Evolutionary conservation across 2,797 vertebrate genomes (phyloP), one percentile per base, ranked within the genome.

Genomic region (Scleropages formosus): DNA sequence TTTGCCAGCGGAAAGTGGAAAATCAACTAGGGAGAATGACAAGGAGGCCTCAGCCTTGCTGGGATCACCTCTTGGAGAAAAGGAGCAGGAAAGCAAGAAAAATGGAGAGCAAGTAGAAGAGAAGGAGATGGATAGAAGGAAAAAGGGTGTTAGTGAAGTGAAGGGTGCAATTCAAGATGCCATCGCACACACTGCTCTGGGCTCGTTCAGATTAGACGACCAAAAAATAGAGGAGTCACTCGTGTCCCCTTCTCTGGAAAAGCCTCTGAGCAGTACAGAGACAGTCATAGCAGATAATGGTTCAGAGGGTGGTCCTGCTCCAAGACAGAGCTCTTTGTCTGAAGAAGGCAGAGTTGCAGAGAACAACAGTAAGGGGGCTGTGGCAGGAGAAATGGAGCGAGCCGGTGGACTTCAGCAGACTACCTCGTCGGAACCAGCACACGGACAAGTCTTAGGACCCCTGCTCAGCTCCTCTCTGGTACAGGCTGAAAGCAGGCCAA

Each of bases 71-170:
- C 44, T 85, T 66, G 92, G 89, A 81, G 96, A 97, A 80, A 96
- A 93, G 92, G 93, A 97, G 77, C 98, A 99, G 82, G 97, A 99
- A 84, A 98, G 98, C 84, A 98, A 98, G 80, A 92, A 2, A 39
- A 39, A 31, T 39, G 2, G 31, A 39, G 31, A 39, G 6, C 31
- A 87, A 78, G 92, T 93, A 53, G 87, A 82, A 13, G 90, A 92
- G 81, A 98, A 97, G 79, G 92, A 93, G 53, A 80, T 86, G 75
- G 96, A 98, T 84, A 95, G 94, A 82, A 93, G 92, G 88, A 95
- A 90, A 72, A 97, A 95, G 87, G 91, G 88, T 27, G 86, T 91
- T 65, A 90, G 31, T 39, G 31, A 39, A 31, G 31, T 31, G 6
- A 39, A 39, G 31, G 31, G 31, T 39, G 31, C 31, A 39, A 31